phyloP scores from a whole-genome alignment of 1,140 invertebrate genomes.

The Drosophila albomicans region DNA sequence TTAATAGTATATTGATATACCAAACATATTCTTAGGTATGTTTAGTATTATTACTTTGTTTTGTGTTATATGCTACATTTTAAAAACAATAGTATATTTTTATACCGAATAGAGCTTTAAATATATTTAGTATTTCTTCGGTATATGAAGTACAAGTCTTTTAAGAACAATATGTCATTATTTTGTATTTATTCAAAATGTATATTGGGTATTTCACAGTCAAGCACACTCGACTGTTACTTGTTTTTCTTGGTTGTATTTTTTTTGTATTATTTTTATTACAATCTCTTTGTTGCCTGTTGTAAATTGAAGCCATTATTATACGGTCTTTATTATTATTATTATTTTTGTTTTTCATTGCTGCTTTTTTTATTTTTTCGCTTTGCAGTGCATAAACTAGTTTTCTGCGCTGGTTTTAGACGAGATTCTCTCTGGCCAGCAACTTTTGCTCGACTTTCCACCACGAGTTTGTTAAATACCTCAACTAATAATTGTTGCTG shows the following conservation, averaged over 20 bases:
- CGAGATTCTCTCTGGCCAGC: conserved; percentile 58
- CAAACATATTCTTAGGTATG: no score
- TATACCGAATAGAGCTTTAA: no score
- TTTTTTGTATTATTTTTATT: conserved; percentile 56
- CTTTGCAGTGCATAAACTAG: conserved; percentile 60
- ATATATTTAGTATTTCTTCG: no score
- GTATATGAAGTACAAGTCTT: no score
- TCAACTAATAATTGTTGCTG: conserved; percentile 3
- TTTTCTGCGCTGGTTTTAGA: conserved; percentile 51
- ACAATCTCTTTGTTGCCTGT: conserved; percentile 69
- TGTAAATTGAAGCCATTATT: conserved; percentile 80
- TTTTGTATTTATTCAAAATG: no score
- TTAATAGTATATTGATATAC: no score
- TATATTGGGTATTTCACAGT: no score
- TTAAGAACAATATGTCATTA: no score
- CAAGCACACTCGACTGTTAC: no score
- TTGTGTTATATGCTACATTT: no score
- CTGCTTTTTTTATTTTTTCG: conserved; percentile 19
- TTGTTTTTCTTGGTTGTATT: background rate
- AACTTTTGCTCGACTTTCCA: conserved; percentile 62
- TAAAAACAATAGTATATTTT: no score
- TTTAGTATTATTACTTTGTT: no score
- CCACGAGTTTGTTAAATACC: conserved; percentile 58
- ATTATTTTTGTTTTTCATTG: conserved; percentile 21
- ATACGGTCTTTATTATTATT: conserved; percentile 54